Base-by-base conservation (phyloP, 2,888 invertebrate genomes). In the Stictocephala bisonia region DNA sequence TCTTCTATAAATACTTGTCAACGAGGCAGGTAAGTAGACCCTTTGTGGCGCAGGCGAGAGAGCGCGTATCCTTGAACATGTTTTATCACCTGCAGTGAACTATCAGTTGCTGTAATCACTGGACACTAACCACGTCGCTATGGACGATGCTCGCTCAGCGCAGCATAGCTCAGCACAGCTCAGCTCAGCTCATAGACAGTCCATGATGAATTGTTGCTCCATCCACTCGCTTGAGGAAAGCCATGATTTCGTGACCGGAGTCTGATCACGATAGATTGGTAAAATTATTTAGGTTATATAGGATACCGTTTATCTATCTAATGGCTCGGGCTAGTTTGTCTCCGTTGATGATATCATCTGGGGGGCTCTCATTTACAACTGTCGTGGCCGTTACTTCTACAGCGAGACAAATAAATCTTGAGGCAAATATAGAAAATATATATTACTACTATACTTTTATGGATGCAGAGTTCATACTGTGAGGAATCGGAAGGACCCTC, bases 291-390 rank as follows among this genome's bases (percentile, higher is more conserved):
- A 64, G 64, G 64, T 64, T 64, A 64, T 64, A 27, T 64, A 64
- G 64, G 64, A 64, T 64, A 64, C 64, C 64, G 64, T 64, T 64
- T 64, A 64, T 64, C 64, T 71, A 27, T 58, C 71, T 71, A 68
- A 68, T 68, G 50, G 50, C 51, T 68, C 51, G 22, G 22, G 50
- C 44, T 20, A 40, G 20, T 41, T 24, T 68, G 50, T 50, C 51
- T 68, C 51, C n/a, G 22, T 15, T 51, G 68, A 51, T 68, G 31
- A 27, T 51, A 27, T 66, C 26, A 24, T 67, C 51, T 13, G 26
- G 29, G n/a, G 26, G 60, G 29, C 26, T 64, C 4, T 20, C 40
- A 35, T 40, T 64, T 64, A 40, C 64, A 18, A 31, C 64, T 35
- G 44, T 11, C 11, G 35, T 9, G 7, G 35, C 11, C 35, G n/a